A percentile compares a stretch with the other conserved stretches of the same genome.
These are phyloP conservation scores for Sorex maritimensis DNA, from an alignment of 2,797 vertebrate species.

Conservation along the genomic window DNA sequence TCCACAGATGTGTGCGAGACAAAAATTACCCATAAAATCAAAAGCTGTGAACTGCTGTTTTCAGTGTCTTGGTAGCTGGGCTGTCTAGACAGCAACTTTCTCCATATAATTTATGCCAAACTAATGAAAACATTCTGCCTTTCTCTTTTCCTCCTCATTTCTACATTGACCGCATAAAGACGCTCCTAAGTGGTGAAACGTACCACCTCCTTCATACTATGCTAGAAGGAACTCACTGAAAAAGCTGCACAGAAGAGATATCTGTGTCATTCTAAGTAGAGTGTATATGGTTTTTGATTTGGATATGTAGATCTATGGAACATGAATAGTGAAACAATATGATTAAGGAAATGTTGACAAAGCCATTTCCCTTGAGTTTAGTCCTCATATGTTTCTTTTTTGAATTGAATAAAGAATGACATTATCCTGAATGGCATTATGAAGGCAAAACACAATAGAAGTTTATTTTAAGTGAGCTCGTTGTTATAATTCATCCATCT, in stretches of 20 bases:
- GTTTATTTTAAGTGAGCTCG: neutral
- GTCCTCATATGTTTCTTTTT: constrained; percentile 20
- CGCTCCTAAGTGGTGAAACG: neutral
- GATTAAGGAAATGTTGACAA: neutral
- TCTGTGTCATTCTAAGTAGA: neutral
- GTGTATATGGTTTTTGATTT: neutral
- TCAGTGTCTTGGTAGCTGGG: neutral
- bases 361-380: neutral
- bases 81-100: constrained; percentile 8
- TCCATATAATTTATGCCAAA: constrained; percentile 27
- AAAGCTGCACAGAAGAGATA: neutral
- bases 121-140: constrained; percentile 24
- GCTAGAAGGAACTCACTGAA: neutral
- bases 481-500: neutral
- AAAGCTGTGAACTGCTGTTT: constrained; percentile 31
- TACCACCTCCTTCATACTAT: neutral
- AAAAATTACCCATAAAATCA: constrained; percentile 30
- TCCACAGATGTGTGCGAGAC: neutral
- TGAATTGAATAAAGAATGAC: neutral
- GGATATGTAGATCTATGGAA: neutral
- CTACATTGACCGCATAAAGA: neutral
- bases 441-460: neutral
- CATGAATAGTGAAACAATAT: neutral
- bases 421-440: too few species aligned
- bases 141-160: constrained; percentile 3